Evolutionary conservation across 2,113 vertebrate genomes (phyloP).

Genomic region (Rhinolophus ferrumequinum): DNA sequence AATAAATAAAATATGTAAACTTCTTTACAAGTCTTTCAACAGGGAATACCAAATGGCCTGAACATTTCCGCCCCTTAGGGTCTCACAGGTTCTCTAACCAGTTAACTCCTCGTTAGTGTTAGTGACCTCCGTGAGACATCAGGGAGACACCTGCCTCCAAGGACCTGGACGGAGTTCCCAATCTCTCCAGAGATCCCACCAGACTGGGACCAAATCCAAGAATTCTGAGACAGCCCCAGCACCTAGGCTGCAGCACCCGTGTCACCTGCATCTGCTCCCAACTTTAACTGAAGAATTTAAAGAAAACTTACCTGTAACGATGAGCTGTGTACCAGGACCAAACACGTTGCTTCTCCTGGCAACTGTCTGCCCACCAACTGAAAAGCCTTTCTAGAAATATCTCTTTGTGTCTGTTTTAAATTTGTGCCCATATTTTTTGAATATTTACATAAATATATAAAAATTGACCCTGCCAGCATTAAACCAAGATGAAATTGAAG

Average conservation of each 20-base stretch:
- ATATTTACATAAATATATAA: not conserved
- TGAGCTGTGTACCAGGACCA: constrained; percentile 74
- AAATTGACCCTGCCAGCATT: not conserved
- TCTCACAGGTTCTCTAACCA: not conserved
- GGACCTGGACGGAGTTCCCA: not conserved
- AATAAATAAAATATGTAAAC: not conserved
- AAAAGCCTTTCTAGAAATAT: constrained; percentile 51
- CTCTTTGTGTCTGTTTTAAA: not conserved
- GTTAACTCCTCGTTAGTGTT: not conserved
- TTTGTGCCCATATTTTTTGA: not conserved
- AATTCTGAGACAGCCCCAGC: not conserved
- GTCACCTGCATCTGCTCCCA: not conserved
- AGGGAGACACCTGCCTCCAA: too few species aligned
- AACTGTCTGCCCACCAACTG: not conserved
- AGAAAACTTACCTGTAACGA: constrained; percentile 69
- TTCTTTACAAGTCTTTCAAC: not conserved
- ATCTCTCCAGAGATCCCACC: not conserved
- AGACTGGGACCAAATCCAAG: not conserved
- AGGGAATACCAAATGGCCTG: not conserved
- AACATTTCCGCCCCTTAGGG: not conserved
- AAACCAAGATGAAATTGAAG: not conserved
- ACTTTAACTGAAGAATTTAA: not conserved
- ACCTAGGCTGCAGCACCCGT: not conserved
- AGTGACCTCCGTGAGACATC: not conserved
- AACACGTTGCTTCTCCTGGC: constrained; percentile 35